Evolutionary conservation across 2,888 invertebrate species (phyloP).

Genomic region (Drosophila mayaguana): DNA sequence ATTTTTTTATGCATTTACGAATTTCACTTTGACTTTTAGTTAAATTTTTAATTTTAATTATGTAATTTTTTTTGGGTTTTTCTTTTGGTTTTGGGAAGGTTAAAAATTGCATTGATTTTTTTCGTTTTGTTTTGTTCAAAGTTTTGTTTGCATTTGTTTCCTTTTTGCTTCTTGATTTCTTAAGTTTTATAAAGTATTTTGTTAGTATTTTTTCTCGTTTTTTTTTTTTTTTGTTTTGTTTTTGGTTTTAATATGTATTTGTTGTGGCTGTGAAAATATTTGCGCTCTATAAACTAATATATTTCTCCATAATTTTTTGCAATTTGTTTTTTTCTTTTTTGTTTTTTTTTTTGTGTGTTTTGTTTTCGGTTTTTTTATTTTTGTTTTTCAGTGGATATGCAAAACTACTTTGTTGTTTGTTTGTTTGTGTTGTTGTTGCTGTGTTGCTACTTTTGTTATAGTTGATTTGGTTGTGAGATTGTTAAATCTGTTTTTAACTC

Average conservation of each 20-base stretch:
- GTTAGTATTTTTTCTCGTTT: constrained; percentile 13
- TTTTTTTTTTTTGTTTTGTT: constrained; percentile 26
- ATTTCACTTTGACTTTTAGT: not conserved
- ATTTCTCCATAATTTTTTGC: constrained; percentile 51
- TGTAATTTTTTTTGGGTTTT: constrained; percentile 16
- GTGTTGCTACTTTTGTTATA: constrained; percentile 75
- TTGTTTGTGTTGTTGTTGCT: constrained; percentile 38
- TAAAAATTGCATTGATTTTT: constrained; percentile 61
- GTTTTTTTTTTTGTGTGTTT: constrained; percentile 25
- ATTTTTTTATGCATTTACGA: not conserved
- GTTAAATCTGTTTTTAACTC: constrained; percentile 14
- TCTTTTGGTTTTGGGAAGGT: constrained; percentile 77
- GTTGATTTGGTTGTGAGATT: constrained; percentile 54
- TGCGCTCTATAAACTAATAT: constrained; percentile 72
- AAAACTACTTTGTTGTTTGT: constrained; percentile 84
- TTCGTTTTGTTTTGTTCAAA: constrained; percentile 22
- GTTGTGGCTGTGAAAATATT: constrained; percentile 67
- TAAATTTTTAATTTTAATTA: constrained; percentile 8
- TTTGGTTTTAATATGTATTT: constrained; percentile 55
- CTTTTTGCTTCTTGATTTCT: constrained; percentile 23
- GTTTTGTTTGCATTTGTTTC: constrained; percentile 16
- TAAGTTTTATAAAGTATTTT: constrained; percentile 56
- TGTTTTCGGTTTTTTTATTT: constrained; percentile 29
- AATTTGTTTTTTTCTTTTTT: constrained; percentile 36
- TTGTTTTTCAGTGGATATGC: constrained; percentile 76